Conservation (phyloP, 2,888 invertebrate genomes). For the Erynnis tages region DNA sequence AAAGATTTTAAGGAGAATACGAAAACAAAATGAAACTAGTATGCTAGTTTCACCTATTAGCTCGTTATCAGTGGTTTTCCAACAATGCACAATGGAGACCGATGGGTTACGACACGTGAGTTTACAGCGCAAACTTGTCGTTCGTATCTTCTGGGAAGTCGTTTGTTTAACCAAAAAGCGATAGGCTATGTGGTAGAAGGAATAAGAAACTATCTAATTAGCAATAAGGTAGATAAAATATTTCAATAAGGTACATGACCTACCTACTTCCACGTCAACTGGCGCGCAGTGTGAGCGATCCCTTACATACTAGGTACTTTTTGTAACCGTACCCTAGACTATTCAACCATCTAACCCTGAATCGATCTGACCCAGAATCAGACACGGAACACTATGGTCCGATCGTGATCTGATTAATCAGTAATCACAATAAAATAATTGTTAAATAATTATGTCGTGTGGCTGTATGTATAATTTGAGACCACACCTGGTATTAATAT, state of each 20-base stretch:
- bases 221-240: too few species aligned
- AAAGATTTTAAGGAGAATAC: too few species aligned
- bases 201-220: too few species aligned
- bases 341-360: slow-evolving; percentile 1
- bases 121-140: not conserved
- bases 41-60: too few species aligned
- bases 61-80: not conserved
- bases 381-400: slow-evolving; percentile 18
- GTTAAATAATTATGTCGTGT: slow-evolving; percentile 18
- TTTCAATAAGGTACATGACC: too few species aligned
- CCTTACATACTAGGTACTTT: too few species aligned
- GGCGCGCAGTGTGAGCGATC: too few species aligned
- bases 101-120: not conserved
- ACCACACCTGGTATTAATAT: slow-evolving; percentile 1
- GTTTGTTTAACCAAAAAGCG: too few species aligned
- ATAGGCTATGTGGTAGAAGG: too few species aligned
- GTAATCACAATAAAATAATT: slow-evolving; percentile 19
- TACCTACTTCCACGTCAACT: too few species aligned
- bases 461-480: slow-evolving; percentile 1
- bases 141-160: not conserved
- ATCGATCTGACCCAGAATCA: not conserved
- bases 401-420: slow-evolving; percentile 20
- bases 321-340: too few species aligned
- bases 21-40: too few species aligned
- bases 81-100: slow-evolving; percentile 3